Percentiles rank a stretch among this genome's conserved stretches.
Conservation (phyloP, 2,888 invertebrate species). For the Melitaea athalia region DNA sequence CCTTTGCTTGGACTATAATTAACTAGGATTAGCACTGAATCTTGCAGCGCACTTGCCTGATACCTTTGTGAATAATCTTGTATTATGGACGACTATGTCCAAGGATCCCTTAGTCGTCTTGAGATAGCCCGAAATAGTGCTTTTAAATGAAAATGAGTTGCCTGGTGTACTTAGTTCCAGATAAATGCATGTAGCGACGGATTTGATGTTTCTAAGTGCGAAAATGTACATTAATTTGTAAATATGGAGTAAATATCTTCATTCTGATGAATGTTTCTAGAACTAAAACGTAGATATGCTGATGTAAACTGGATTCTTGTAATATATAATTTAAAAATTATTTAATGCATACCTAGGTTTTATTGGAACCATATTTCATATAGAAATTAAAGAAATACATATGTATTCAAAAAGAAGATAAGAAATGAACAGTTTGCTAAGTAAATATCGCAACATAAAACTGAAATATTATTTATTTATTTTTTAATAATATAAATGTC, state of each 20-base stretch:
- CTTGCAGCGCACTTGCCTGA: slow-evolving; percentile 39
- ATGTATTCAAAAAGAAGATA: too few species aligned
- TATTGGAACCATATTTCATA: too few species aligned
- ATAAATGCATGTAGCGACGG: slow-evolving; percentile 1
- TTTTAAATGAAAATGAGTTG: slow-evolving; percentile 37
- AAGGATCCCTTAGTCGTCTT: slow-evolving; percentile 32
- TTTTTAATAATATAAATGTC: background rate
- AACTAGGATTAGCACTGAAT: slow-evolving; percentile 63
- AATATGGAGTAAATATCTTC: background rate
- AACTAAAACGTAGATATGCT: background rate
- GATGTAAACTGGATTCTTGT: background rate
- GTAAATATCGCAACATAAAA: background rate
- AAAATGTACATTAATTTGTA: background rate
- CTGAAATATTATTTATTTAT: too few species aligned
- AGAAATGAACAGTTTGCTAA: background rate
- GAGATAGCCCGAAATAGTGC: slow-evolving; percentile 34
- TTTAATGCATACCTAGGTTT: too few species aligned
- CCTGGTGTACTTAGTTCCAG: slow-evolving; percentile 13
- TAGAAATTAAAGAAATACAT: too few species aligned
- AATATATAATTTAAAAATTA: too few species aligned
- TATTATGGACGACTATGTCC: slow-evolving; percentile 33
- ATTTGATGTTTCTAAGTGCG: too few species aligned
- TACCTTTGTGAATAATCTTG: slow-evolving; percentile 36
- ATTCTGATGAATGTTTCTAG: background rate
- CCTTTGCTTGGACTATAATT: slow-evolving; percentile 53